Evolutionary conservation across 2,888 invertebrate genomes (phyloP).

Genomic region (Philonicus albiceps): DNA sequence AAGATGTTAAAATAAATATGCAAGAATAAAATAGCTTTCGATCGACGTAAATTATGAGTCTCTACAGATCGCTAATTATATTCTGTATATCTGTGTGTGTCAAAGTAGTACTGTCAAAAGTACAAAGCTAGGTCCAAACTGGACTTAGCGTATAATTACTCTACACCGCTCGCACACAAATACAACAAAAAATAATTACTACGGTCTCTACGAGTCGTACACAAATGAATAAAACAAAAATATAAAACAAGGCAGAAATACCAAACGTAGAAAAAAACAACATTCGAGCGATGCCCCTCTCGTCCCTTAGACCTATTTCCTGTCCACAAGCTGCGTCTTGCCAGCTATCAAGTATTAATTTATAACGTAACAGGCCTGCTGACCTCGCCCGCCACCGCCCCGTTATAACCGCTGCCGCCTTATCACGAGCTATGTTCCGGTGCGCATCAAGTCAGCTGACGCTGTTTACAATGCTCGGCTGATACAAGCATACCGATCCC

Average conservation of each 20-base stretch:
- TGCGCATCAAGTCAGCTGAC: not conserved
- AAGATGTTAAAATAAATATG: no score
- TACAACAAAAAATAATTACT: not conserved
- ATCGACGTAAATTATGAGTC: not conserved
- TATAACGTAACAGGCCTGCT: not conserved
- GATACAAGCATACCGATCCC: not conserved
- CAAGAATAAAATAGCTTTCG: no score
- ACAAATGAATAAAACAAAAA: not conserved
- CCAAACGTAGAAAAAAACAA: not conserved
- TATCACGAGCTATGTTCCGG: not conserved
- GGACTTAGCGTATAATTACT: not conserved
- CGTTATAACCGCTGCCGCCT: not conserved
- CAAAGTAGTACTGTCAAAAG: not conserved
- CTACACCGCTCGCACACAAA: not conserved
- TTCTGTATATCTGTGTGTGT: not conserved
- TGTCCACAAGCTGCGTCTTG: not conserved
- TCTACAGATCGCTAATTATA: not conserved
- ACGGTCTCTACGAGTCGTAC: not conserved
- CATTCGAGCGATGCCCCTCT: not conserved
- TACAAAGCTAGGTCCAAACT: not conserved
- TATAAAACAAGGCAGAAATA: not conserved
- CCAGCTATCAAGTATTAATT: not conserved
- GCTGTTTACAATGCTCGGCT: not conserved
- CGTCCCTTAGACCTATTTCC: not conserved
- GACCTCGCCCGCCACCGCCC: not conserved